Evolutionary conservation across 2,113 vertebrate species (phyloP), one percentile per base, ranked within the genome.

Genomic region (Ptilonorhynchus violaceus): DNA sequence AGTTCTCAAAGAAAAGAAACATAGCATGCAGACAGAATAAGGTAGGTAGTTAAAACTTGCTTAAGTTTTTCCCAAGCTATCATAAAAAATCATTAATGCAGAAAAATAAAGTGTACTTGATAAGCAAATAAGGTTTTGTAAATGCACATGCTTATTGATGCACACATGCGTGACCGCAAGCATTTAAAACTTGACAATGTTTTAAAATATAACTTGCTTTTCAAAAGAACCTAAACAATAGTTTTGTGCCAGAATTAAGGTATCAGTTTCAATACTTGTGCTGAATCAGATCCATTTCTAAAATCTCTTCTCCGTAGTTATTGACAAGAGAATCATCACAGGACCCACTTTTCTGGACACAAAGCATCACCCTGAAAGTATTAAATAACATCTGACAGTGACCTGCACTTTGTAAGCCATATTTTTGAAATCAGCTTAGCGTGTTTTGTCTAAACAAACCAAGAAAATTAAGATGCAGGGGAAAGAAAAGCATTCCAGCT

Each of bases 401-500:
- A 92, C 73, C 90, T 96, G 80, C 79, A 56, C 76, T 92, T 92
- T 50, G 41, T 93, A 91, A 94, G 81, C 52, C 41, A 33, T 81
- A 86, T 92, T 96, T 96, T 67, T 96, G 47, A 94, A 96, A 93
- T 84, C 93, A 86, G 68, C 72, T 95, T 91, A 91, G 75, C 68
- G 10, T 93, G 76, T 92, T 96, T 92, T 88, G 35, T 89, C 76
- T 90, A 96, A 96, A 96, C 95, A 94, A 97, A 84, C n/a, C 13
- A 22, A 92, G 83, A 95, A 39, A 96, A 96, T 87, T 75, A 86
- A 86, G 47, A 85, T 93, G 76, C 52, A 75, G 79, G 84, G 44
- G 85, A 91, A 91, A 94, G 79, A 72, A 92, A 91, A 93, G 46
- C 83, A 81, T 93, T 95, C 88, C 91, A 93, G 53, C 88, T 87